Evolutionary conservation across 1,140 invertebrate genomes (phyloP).

Genomic region (Anadara kagoshimensis): DNA sequence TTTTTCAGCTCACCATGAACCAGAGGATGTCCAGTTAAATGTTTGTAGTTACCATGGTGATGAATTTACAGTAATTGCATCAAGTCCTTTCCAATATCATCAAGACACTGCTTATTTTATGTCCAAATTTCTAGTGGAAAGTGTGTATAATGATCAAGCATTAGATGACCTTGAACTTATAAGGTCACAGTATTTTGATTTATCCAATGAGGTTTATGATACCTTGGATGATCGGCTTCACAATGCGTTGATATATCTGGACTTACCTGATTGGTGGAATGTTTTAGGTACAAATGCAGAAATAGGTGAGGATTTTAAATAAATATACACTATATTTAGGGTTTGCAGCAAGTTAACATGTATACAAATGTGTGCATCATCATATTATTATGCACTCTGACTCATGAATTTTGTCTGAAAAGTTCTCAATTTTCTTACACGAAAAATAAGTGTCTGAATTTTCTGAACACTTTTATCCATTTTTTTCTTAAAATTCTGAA

Average conservation of each 20-base stretch:
- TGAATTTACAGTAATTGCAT: slow-evolving; percentile 32
- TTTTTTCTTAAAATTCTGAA: too few relatives aligned
- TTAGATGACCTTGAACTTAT: slow-evolving; percentile 62
- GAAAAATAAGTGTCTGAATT: too few relatives aligned
- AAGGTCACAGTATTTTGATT: slow-evolving; percentile 58
- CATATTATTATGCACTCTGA: too few relatives aligned
- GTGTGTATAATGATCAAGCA: slow-evolving; percentile 52
- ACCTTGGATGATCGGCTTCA: slow-evolving; percentile 56
- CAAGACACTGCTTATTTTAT: slow-evolving; percentile 55
- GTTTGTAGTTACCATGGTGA: slow-evolving; percentile 35
- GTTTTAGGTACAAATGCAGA: slow-evolving; percentile 42
- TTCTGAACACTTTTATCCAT: too few relatives aligned
- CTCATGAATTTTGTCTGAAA: too few relatives aligned
- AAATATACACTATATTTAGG: too few relatives aligned
- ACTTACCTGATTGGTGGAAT: slow-evolving; percentile 55
- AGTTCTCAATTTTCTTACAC: too few relatives aligned
- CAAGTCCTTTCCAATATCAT: slow-evolving; percentile 43
- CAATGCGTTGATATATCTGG: slow-evolving; percentile 41
- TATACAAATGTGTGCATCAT: too few relatives aligned
- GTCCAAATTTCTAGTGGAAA: slow-evolving; percentile 56
- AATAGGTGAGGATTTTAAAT: slow-evolving; percentile 31
- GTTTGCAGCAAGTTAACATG: too few relatives aligned
- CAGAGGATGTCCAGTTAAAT: slow-evolving; percentile 42
- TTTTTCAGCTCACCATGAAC: slow-evolving; percentile 45
- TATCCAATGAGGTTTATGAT: slow-evolving; percentile 57